Base-by-base conservation (phyloP, 2,797 vertebrate species). In the Zenarchopterus dispar region DNA sequence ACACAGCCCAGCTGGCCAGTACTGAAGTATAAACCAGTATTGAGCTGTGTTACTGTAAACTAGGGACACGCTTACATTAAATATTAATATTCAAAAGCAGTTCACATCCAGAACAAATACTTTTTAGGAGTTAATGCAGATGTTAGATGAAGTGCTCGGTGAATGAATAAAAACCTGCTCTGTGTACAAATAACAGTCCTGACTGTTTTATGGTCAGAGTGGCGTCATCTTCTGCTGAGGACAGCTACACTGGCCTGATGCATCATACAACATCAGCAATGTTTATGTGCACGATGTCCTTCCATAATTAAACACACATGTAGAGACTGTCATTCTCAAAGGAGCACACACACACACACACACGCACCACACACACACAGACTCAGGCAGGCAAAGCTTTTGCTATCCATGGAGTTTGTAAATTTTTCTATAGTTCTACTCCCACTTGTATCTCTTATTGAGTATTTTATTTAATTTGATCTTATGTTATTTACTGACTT, bases 41-140 rank as follows among this genome's bases (percentile, higher is more conserved):
- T 10, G 26, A 67, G 33, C 39, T 56, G 58, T 64, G 39, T 73
- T 70, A 31, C 58, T 60, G 48, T 58, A 62, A 31, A 3, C 61
- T 56, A 59, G 6, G 5, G 5, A 8, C 23, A 28, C 42, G 48
- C 13, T 39, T 39, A 39, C 36, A 39, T 15, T 39, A 39, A 39
- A 39, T 3, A 13, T 39, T 39, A 15, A 39, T 3, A 39, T 39
- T 39, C 36, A 15, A 39, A 39, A 15, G 36, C 3, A 39, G 13
- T 13, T 15, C 3, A 39, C 36, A 15, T 39, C 13, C 13, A 16
- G 4, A 39, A 16, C 36, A 16, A 39, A 15, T 16, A 39, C 11
- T 15, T 1, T 5, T 5, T 15, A 2, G 13, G 13, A 39, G 36
- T 39, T 15, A 39, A 15, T 39, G 36, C 36, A 15, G 36, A 15